phyloP scores from a whole-genome alignment of 2,797 vertebrate species.

The Rhinogobio ventralis region DNA sequence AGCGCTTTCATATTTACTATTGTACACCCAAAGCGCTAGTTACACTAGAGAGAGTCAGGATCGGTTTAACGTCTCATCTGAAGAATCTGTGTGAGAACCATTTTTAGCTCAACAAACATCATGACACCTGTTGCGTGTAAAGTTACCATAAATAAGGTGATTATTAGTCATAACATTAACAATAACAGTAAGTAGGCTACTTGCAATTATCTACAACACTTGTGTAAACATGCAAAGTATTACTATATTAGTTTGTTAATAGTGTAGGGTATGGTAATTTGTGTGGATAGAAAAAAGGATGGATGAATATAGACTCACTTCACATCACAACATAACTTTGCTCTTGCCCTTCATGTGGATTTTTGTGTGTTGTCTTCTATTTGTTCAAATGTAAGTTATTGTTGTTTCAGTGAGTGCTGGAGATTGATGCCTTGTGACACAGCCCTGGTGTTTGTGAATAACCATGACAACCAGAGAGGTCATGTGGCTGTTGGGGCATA shows the following conservation, averaged over 20 bases:
- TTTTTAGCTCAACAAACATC: neutral
- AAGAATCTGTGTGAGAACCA: neutral
- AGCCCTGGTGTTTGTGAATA: conserved; percentile 85
- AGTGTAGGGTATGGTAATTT: neutral
- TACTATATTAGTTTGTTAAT: neutral
- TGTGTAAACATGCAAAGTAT: neutral
- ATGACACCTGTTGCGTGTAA: neutral
- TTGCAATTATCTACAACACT: neutral
- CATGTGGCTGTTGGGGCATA: conserved; percentile 80
- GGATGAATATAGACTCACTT: neutral
- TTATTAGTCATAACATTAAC: neutral
- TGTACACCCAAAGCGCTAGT: no score
- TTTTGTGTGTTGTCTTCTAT: conserved; percentile 13
- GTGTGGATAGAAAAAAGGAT: neutral
- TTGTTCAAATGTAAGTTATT: neutral
- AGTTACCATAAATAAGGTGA: neutral
- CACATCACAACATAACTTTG: neutral
- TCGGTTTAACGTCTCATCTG: no score
- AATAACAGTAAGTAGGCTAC: neutral
- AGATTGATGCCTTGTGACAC: conserved; percentile 76
- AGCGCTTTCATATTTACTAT: no score
- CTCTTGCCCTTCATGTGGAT: neutral
- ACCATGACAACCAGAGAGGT: conserved; percentile 84
- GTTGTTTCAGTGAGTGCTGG: conserved; percentile 78
- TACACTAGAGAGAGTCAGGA: no score